These are phyloP conservation scores for Silurus aristotelis DNA, from an alignment of 2,797 vertebrate species.

Conservation along the genomic window DNA sequence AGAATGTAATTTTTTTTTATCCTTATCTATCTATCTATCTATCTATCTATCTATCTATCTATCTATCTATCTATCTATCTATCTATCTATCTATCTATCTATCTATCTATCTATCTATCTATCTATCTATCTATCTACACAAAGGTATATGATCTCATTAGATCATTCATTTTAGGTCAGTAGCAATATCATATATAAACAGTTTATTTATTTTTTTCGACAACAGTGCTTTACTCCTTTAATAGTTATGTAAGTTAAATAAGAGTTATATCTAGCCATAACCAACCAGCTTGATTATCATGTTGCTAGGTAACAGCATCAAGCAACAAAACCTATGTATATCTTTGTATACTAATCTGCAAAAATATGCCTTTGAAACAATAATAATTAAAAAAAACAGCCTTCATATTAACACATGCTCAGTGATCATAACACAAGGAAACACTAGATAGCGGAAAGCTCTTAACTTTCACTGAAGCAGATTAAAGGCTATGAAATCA, in stretches of 20 bases:
- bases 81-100: no score
- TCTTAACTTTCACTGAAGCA: conserved; percentile 44
- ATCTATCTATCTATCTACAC: no score
- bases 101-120: no score
- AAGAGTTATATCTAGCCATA: background rate
- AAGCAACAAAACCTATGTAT: background rate
- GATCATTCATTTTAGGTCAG: background rate
- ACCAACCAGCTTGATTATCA: background rate
- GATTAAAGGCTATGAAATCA: conserved; percentile 55
- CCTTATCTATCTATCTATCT: no score
- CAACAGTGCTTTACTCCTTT: background rate
- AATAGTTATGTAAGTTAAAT: background rate
- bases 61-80: no score
- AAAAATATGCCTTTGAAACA: background rate
- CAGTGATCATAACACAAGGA: conserved; percentile 22
- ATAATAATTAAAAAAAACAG: background rate
- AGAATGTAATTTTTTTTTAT: no score
- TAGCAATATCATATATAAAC: background rate
- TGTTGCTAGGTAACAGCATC: background rate
- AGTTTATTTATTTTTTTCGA: no score
- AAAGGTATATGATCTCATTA: no score
- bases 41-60: no score
- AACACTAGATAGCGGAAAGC: conserved; percentile 30
- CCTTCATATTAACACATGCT: background rate
- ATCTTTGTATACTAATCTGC: background rate